A percentile compares a stretch with the other conserved stretches of the same genome.
These are phyloP conservation scores for Arvicanthis niloticus DNA, from an alignment of 2,113 vertebrate genomes.

Conservation along the genomic window DNA sequence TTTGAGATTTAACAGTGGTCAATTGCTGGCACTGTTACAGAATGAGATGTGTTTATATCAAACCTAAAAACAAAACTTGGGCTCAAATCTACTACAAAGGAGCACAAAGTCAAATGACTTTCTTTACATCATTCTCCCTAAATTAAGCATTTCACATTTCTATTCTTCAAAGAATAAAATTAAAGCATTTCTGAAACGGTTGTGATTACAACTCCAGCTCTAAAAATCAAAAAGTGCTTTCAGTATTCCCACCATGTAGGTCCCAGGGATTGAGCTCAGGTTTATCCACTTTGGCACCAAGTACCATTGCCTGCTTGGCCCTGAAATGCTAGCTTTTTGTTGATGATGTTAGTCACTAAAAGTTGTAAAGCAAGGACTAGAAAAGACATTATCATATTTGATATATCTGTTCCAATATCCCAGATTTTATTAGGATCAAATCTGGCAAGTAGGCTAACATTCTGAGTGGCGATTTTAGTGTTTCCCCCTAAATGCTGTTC, in stretches of 20 bases:
- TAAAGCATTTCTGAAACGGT: slow-evolving; percentile 17
- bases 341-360: neutral
- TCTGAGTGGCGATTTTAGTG: slow-evolving; percentile 26
- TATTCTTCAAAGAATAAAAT: neutral
- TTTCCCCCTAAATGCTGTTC: neutral
- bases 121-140: neutral
- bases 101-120: neutral
- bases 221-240: slow-evolving; percentile 8
- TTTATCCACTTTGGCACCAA: neutral
- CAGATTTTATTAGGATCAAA: slow-evolving; percentile 62
- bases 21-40: neutral
- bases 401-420: neutral
- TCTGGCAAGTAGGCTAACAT: slow-evolving; percentile 28
- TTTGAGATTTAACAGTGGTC: neutral
- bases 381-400: neutral
- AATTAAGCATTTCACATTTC: slow-evolving; percentile 13
- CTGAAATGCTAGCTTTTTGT: neutral
- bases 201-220: neutral
- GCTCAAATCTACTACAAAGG: neutral
- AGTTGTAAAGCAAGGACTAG: neutral
- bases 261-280: neutral
- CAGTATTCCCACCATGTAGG: neutral
- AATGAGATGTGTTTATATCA: neutral
- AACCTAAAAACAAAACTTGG: neutral
- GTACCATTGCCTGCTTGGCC: neutral